phyloP scores from a whole-genome alignment of 2,113 vertebrate species.

The Epinephelus fuscoguttatus region DNA sequence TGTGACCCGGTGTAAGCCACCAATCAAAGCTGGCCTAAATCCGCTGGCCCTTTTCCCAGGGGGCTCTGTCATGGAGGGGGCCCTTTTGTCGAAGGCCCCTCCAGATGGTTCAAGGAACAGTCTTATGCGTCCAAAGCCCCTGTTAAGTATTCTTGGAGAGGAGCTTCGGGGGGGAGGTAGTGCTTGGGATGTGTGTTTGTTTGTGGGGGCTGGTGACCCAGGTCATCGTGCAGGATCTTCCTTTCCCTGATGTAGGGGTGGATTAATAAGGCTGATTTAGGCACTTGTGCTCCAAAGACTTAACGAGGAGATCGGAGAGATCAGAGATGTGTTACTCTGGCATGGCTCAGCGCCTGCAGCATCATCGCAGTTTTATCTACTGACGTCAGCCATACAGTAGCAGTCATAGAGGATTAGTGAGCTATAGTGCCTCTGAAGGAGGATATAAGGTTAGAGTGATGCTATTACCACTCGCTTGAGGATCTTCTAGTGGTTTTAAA shows the following conservation, averaged over 20 bases:
- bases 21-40: slow-evolving; percentile 83
- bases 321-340: slow-evolving; percentile 51
- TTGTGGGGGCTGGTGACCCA: slow-evolving; percentile 53
- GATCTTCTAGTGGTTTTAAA: slow-evolving; percentile 24
- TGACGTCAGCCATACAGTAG: slow-evolving; percentile 49
- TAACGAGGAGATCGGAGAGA: slow-evolving; percentile 53
- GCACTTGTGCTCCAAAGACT: slow-evolving; percentile 52
- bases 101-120: slow-evolving; percentile 79
- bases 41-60: slow-evolving; percentile 72
- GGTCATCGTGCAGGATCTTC: slow-evolving; percentile 54
- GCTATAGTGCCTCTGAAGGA: slow-evolving; percentile 14
- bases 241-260: slow-evolving; percentile 46
- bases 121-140: slow-evolving; percentile 72
- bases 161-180: slow-evolving; percentile 22
- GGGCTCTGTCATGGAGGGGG: slow-evolving; percentile 69
- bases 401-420: slow-evolving; percentile 52
- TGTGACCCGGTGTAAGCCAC: slow-evolving; percentile 83
- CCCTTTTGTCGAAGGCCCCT: slow-evolving; percentile 77
- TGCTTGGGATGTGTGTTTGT: slow-evolving; percentile 54
- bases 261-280: slow-evolving; percentile 70
- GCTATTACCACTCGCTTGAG: slow-evolving; percentile 18
- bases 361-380: slow-evolving; percentile 48
- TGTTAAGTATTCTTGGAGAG: slow-evolving; percentile 70
- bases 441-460: slow-evolving; percentile 30
- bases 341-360: slow-evolving; percentile 31